Evolutionary conservation across 2,797 vertebrate species (phyloP).

Genomic region (Myripristis jacobus): DNA sequence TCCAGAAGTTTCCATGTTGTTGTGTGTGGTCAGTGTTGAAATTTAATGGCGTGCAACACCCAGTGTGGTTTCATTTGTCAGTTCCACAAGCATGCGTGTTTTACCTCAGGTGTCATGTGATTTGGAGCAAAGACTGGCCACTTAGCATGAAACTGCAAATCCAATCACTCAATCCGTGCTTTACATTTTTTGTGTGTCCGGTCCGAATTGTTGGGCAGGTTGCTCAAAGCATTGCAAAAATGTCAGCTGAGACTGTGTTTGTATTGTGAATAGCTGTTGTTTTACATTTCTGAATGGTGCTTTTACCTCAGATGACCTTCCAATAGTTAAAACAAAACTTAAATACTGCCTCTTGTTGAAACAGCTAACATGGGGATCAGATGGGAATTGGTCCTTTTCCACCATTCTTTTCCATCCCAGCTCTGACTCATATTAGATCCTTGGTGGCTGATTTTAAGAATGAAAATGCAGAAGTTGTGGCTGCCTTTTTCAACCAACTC

Average conservation of each 20-base stretch:
- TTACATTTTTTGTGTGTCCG: too few species aligned
- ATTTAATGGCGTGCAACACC: too few species aligned
- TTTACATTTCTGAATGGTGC: background rate
- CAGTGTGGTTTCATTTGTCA: constrained; percentile 16
- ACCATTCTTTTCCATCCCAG: constrained; percentile 20
- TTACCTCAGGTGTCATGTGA: constrained; percentile 20
- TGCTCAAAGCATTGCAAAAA: too few species aligned
- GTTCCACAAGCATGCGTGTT: background rate
- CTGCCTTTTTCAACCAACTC: constrained; percentile 39
- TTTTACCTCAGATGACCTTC: background rate
- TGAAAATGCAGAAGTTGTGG: constrained; percentile 70
- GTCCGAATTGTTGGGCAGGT: too few species aligned
- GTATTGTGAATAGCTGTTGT: background rate
- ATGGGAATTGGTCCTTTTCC: constrained; percentile 31
- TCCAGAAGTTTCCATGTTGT: background rate
- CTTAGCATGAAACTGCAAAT: too few species aligned
- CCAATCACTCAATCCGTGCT: too few species aligned
- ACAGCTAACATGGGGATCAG: background rate
- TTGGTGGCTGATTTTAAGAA: constrained; percentile 58
- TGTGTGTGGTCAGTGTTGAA: background rate
- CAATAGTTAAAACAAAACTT: too few species aligned
- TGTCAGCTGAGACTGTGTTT: background rate
- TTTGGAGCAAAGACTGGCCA: background rate
- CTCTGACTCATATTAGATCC: constrained; percentile 54
- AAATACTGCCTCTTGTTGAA: background rate